phyloP scores from a whole-genome alignment of 2,888 invertebrate species.

The Venustoraphidia nigricollis region DNA sequence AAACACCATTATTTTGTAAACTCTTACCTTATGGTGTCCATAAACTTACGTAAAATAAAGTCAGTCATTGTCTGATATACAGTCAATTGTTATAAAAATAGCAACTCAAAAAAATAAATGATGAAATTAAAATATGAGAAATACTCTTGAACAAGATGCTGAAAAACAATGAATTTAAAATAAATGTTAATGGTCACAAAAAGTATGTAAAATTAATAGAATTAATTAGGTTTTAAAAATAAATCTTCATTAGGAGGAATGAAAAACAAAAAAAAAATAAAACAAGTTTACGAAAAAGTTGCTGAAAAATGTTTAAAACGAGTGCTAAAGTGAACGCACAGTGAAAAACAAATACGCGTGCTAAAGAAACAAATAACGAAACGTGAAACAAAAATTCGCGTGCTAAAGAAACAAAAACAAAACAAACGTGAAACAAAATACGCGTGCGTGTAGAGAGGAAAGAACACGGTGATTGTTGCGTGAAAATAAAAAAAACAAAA shows the following conservation, averaged over 20 bases:
- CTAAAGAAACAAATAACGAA: neutral
- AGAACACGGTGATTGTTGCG: neutral
- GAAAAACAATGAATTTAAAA: no score
- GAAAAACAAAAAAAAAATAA: no score
- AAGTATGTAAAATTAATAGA: neutral
- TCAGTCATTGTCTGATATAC: neutral
- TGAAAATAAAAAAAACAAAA: constrained; percentile 5
- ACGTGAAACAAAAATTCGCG: constrained; percentile 7
- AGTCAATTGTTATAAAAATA: neutral
- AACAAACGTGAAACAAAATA: neutral
- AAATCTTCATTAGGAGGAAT: neutral
- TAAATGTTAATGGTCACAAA: no score
- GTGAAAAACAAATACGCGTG: constrained; percentile 2
- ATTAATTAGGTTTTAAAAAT: constrained; percentile 4
- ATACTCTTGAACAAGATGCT: no score
- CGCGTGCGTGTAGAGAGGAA: constrained; percentile 1
- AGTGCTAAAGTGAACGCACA: constrained; percentile 1
- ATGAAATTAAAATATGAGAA: no score
- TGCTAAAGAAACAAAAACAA: constrained; percentile 5
- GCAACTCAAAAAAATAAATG: neutral
- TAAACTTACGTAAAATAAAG: neutral
- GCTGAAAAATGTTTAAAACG: neutral
- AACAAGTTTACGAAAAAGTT: no score
- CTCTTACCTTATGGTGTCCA: neutral
- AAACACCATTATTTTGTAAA: neutral